These are phyloP conservation scores for Pammene aurita DNA, from an alignment of 2,888 invertebrate species.

Conservation along the genomic window DNA sequence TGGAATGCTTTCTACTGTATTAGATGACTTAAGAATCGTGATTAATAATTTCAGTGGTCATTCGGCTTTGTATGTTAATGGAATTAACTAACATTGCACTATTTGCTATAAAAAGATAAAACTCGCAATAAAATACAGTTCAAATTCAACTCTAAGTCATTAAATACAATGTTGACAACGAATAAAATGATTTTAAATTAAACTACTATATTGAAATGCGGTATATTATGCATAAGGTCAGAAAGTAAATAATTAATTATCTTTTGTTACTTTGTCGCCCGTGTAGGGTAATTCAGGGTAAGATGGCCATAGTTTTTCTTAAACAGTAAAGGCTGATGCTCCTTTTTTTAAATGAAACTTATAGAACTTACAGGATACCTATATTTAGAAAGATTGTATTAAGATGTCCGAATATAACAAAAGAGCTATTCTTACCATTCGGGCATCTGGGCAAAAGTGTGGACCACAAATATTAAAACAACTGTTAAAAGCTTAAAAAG, in stretches of 20 bases:
- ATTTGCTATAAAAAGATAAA: background rate
- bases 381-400: too few relatives aligned
- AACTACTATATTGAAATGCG: background rate
- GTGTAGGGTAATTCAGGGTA: background rate
- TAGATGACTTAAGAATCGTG: conserved; percentile 11
- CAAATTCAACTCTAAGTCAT: background rate
- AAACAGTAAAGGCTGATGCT: background rate
- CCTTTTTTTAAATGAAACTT: too few relatives aligned
- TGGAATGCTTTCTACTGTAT: conserved; percentile 17
- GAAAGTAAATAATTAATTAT: conserved; percentile 5
- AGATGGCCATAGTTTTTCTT: background rate
- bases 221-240: conserved; percentile 3
- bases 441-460: too few relatives aligned
- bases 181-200: background rate
- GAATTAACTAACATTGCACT: conserved; percentile 19
- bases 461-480: too few relatives aligned
- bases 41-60: conserved; percentile 27
- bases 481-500: too few relatives aligned
- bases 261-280: background rate
- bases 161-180: background rate
- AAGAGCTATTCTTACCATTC: too few relatives aligned
- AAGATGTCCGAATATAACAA: too few relatives aligned
- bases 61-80: conserved; percentile 36
- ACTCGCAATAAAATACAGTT: background rate
- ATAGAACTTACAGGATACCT: too few relatives aligned